Conservation (phyloP, 2,113 vertebrate genomes). For the Onychorhynchus coronatus region DNA sequence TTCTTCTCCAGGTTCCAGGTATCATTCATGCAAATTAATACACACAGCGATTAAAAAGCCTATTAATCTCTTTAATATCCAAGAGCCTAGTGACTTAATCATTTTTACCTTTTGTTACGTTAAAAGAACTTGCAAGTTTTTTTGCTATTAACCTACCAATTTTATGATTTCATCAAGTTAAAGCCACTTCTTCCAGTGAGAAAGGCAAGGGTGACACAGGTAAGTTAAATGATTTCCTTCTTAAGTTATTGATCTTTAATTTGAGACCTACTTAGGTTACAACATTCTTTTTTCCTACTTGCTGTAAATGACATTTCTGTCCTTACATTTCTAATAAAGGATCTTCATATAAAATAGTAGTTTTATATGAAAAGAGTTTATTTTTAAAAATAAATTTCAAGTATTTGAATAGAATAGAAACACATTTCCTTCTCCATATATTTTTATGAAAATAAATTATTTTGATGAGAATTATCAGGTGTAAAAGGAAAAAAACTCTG, state of each 20-base stretch:
- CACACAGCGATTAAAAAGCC: neutral
- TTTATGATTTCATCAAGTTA: neutral
- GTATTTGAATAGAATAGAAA: neutral
- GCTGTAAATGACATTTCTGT: neutral
- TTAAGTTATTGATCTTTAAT: conserved; percentile 4
- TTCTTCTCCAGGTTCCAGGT: conserved; percentile 22
- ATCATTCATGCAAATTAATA: conserved; percentile 56
- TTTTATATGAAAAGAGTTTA: neutral
- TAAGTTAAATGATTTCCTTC: neutral
- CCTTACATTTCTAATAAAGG: neutral
- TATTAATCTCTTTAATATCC: conserved; percentile 56
- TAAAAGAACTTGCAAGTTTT: conserved; percentile 20
- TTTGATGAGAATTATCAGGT: neutral
- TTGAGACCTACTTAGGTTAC: neutral
- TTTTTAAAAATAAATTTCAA: neutral
- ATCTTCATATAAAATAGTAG: neutral
- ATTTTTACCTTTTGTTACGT: conserved; percentile 28
- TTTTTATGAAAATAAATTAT: neutral
- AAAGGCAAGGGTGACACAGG: neutral
- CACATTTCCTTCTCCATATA: neutral
- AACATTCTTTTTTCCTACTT: neutral
- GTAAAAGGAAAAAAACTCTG: neutral
- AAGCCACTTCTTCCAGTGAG: neutral
- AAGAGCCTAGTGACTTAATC: conserved; percentile 1
- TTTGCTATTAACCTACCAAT: conserved; percentile 11